Evolutionary conservation across 1,140 invertebrate species (phyloP).

Genomic region (Caenorhabditis elegans): DNA sequence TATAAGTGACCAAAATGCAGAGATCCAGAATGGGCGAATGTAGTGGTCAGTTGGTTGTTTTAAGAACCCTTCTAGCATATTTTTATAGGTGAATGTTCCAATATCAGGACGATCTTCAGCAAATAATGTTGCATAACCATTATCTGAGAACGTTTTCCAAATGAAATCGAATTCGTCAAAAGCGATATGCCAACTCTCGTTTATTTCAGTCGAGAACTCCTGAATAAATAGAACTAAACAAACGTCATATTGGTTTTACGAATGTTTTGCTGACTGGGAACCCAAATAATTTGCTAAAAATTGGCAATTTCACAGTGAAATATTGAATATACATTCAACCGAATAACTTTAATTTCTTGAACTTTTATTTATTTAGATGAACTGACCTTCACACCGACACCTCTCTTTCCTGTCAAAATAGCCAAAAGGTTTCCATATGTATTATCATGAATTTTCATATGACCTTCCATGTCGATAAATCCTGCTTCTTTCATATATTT

Average conservation of each 20-base stretch:
- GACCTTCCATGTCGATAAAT: constrained; percentile 44
- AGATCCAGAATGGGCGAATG: constrained; percentile 38
- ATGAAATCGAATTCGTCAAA: constrained; percentile 77
- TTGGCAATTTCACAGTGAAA: no score
- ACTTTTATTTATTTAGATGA: no score
- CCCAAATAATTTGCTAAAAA: no score
- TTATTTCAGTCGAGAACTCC: constrained; percentile 67
- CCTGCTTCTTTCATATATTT: constrained; percentile 33
- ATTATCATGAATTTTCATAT: constrained; percentile 48
- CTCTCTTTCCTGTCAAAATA: constrained; percentile 44
- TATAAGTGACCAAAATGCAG: constrained; percentile 40
- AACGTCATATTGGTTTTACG: no score
- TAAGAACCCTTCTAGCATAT: constrained; percentile 47
- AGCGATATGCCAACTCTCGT: constrained; percentile 54
- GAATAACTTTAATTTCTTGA: no score
- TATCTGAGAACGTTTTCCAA: constrained; percentile 74
- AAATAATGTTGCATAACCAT: constrained; percentile 55
- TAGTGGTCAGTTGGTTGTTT: constrained; percentile 49
- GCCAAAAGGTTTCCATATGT: constrained; percentile 43
- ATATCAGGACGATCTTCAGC: constrained; percentile 64
- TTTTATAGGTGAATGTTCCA: constrained; percentile 64
- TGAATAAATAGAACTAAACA: no score
- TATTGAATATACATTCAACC: no score
- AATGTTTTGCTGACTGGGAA: neutral
- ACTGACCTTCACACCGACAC: constrained; percentile 8